Conservation (phyloP, 2,797 vertebrate genomes). For the Characodon lateralis region DNA sequence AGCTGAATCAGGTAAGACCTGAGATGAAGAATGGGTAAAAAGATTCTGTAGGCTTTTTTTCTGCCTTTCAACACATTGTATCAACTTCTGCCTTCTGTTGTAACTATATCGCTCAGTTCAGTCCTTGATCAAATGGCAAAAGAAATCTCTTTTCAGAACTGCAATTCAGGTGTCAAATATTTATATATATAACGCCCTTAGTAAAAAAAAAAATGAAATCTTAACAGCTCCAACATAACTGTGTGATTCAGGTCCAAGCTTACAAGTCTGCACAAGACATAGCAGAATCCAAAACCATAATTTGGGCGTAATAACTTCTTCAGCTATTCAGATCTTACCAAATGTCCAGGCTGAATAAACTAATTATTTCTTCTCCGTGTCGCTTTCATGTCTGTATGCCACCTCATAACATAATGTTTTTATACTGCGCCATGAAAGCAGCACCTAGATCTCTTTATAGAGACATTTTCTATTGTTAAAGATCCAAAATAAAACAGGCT, state of each 20-base stretch:
- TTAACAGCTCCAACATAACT: constrained; percentile 29
- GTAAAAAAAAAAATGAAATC: constrained; percentile 22
- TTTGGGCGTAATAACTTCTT: constrained; percentile 30
- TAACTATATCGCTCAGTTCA: constrained; percentile 16
- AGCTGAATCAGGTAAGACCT: neutral
- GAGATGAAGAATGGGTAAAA: neutral
- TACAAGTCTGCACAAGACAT: constrained; percentile 36
- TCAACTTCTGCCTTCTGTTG: constrained; percentile 5
- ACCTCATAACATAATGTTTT: neutral
- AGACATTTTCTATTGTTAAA: neutral
- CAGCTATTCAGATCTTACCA: constrained; percentile 31
- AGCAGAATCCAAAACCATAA: constrained; percentile 32
- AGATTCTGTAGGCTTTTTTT: neutral
- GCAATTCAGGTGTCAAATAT: constrained; percentile 26
- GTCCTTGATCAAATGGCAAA: constrained; percentile 8
- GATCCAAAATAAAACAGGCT: neutral
- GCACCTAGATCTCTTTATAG: neutral
- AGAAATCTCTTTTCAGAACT: constrained; percentile 8
- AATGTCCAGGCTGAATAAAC: constrained; percentile 5
- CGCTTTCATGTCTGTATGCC: constrained; percentile 9
- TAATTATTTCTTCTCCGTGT: constrained; percentile 5
- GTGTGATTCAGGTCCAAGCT: constrained; percentile 46
- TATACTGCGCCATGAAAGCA: neutral
- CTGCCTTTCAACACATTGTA: constrained; percentile 14
- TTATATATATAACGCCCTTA: constrained; percentile 33